Conservation (phyloP, 2,888 invertebrate species). For the Loripinus fragilis region DNA sequence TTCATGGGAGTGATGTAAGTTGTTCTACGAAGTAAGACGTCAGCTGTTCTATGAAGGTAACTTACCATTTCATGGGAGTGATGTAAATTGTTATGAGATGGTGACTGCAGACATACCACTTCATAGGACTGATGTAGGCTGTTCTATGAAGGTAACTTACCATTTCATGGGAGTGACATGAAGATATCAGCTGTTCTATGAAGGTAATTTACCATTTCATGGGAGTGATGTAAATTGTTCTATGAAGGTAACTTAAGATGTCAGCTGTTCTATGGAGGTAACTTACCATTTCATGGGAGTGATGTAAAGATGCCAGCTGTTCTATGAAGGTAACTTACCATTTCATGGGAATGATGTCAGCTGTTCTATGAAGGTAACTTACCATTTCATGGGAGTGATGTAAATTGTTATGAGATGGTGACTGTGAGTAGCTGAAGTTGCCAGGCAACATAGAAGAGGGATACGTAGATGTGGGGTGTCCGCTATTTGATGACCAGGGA, state of each 20-base stretch:
- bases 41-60: constrained; percentile 80
- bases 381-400: constrained; percentile 79
- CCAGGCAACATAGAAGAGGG: constrained; percentile 80
- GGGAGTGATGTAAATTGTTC: constrained; percentile 79
- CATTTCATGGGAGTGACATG: too few relatives aligned
- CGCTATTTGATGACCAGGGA: constrained; percentile 77
- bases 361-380: constrained; percentile 79
- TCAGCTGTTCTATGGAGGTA: too few relatives aligned
- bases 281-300: too few relatives aligned
- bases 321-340: constrained; percentile 76
- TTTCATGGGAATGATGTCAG: constrained; percentile 80
- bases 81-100: constrained; percentile 82
- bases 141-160: too few relatives aligned
- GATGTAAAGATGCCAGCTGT: too few relatives aligned
- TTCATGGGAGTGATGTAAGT: too few relatives aligned
- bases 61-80: constrained; percentile 77
- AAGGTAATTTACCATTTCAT: constrained; percentile 77
- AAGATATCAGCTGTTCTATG: too few relatives aligned
- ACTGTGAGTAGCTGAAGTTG: constrained; percentile 81
- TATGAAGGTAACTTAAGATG: constrained; percentile 82
- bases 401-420: constrained; percentile 81
- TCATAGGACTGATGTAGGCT: too few relatives aligned
- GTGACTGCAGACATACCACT: too few relatives aligned
- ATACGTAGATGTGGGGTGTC: constrained; percentile 79
- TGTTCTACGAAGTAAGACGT: too few relatives aligned